Conservation (phyloP, 2,113 vertebrate genomes). For the Vireo altiloquus region DNA sequence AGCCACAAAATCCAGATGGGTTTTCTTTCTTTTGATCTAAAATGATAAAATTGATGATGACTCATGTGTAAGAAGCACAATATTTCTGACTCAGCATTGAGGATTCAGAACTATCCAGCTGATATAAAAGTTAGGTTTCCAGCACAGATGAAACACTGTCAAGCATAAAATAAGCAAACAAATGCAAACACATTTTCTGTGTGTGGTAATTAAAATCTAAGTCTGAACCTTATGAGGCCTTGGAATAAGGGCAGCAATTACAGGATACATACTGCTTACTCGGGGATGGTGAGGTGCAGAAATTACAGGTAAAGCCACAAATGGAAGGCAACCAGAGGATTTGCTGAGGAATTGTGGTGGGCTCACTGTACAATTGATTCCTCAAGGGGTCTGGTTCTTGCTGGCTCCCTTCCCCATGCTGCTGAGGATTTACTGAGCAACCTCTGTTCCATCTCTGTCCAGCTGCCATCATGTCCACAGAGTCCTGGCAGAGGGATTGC, state of each 20-base stretch:
- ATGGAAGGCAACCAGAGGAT: background rate
- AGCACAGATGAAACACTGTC: background rate
- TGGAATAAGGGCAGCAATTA: background rate
- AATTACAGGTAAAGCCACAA: background rate
- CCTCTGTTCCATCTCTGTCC: background rate
- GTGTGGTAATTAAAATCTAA: background rate
- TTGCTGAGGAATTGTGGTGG: background rate
- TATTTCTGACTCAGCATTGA: background rate
- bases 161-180: background rate
- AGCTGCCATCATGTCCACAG: background rate
- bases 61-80: background rate
- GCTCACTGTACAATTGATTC: background rate
- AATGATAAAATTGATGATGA: background rate
- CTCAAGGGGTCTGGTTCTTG: background rate
- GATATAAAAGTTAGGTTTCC: background rate
- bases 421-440: background rate
- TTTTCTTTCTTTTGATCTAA: constrained; percentile 25
- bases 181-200: background rate
- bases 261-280: background rate
- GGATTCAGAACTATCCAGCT: background rate
- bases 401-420: background rate
- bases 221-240: background rate
- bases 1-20: background rate
- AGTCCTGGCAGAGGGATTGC: background rate
- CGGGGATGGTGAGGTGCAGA: background rate